Percentiles rank a stretch among this genome's conserved stretches.
phyloP scores from a whole-genome alignment of 2,888 invertebrate genomes.

The Spilosoma lubricipeda region DNA sequence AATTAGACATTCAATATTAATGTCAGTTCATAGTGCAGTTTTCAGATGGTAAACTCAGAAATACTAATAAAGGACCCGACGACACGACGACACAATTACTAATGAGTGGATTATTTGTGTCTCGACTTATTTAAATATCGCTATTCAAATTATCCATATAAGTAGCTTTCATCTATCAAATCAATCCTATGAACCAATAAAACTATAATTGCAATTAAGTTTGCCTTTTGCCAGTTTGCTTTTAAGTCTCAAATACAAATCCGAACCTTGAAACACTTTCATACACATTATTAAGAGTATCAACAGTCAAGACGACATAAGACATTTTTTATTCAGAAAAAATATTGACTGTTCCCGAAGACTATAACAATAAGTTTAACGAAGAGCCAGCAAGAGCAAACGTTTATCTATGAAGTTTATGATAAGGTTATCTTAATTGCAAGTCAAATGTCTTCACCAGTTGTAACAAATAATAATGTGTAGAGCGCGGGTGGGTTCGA shows the following conservation, averaged over 20 bases:
- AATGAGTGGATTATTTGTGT: background rate
- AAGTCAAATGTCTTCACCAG: slow-evolving; percentile 5
- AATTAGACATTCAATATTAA: too few relatives aligned
- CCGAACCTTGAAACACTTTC: background rate
- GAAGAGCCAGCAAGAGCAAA: background rate
- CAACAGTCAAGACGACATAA: background rate
- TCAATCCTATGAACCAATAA: background rate
- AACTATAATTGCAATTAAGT: background rate
- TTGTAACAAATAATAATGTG: slow-evolving; percentile 11
- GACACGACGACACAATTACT: background rate
- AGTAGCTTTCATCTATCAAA: background rate
- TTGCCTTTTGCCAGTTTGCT: background rate
- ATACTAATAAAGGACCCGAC: too few relatives aligned
- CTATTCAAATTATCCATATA: background rate
- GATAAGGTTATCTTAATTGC: background rate
- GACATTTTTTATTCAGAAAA: background rate
- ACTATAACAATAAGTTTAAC: background rate
- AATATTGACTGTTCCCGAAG: background rate
- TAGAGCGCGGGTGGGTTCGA: slow-evolving; percentile 27
- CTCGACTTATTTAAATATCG: background rate
- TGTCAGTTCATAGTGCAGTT: too few relatives aligned
- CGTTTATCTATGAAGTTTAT: background rate
- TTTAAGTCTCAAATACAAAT: background rate
- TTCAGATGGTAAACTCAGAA: too few relatives aligned
- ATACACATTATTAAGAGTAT: background rate